These are phyloP conservation scores for Paradoxurus hermaphroditus DNA, from an alignment of 2,113 vertebrate genomes.

Conservation along the genomic window DNA sequence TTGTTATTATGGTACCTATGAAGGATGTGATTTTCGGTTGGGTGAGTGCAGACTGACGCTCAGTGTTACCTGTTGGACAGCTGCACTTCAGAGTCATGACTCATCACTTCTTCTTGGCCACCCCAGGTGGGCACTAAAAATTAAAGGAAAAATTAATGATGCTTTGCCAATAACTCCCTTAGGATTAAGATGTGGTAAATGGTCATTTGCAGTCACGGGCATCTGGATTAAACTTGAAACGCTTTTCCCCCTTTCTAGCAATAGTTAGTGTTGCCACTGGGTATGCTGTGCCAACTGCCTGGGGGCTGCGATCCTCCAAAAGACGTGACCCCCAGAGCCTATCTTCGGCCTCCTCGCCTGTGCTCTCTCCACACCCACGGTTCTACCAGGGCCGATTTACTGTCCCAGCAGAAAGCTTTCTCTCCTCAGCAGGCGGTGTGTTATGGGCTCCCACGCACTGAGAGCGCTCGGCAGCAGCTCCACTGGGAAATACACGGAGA, in stretches of 20 bases:
- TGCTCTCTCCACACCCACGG: neutral
- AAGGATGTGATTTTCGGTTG: neutral
- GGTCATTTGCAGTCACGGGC: neutral
- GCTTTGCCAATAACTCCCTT: neutral
- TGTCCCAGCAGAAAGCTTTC: neutral
- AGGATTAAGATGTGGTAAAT: slow-evolving; percentile 26
- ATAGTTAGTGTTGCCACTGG: neutral
- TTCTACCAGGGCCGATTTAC: neutral
- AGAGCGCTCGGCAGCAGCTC: neutral
- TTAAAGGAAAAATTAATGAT: slow-evolving; percentile 62
- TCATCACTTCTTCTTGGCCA: slow-evolving; percentile 77
- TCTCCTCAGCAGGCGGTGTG: neutral
- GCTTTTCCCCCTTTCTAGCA: neutral
- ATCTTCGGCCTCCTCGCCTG: neutral
- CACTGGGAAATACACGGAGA: neutral
- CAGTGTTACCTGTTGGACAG: slow-evolving; percentile 88
- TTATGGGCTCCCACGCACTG: neutral
- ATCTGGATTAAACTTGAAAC: neutral
- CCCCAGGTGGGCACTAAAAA: slow-evolving; percentile 89
- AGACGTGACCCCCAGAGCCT: neutral
- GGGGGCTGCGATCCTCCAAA: neutral
- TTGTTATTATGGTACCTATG: neutral
- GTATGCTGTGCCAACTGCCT: neutral
- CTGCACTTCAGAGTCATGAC: slow-evolving; percentile 82
- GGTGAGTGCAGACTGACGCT: neutral